Percentiles rank a stretch among this genome's conserved stretches.
Conservation (phyloP, 2,888 invertebrate genomes). For the Pachydiplax longipennis region DNA sequence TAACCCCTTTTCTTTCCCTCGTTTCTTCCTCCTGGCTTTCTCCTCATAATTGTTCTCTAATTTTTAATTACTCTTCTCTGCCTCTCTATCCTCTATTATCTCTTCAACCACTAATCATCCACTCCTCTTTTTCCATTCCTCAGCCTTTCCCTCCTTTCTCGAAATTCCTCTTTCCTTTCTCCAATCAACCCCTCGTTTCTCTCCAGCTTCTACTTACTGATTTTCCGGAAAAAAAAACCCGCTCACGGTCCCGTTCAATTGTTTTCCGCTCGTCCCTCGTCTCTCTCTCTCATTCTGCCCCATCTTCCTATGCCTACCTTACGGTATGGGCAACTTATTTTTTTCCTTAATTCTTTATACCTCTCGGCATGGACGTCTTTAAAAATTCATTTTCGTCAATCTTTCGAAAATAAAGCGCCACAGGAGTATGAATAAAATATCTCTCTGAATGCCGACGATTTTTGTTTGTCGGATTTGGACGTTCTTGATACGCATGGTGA, state of each 20-base stretch:
- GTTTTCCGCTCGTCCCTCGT: not conserved
- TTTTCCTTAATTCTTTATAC: not conserved
- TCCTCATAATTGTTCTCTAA: no score
- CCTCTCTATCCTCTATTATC: no score
- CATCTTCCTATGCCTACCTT: not conserved
- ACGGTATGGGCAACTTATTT: not conserved
- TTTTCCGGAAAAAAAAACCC: not conserved
- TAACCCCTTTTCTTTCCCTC: no score
- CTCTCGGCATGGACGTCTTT: not conserved
- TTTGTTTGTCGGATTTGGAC: not conserved
- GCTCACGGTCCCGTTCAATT: not conserved
- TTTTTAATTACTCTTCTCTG: no score
- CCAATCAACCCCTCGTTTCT: no score
- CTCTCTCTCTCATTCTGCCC: not conserved
- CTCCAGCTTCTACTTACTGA: not conserved
- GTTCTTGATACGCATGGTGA: not conserved
- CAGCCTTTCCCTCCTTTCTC: not conserved
- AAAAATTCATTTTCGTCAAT: not conserved
- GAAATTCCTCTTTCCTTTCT: not conserved
- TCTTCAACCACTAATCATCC: no score
- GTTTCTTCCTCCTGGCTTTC: no score
- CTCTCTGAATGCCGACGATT: not conserved
- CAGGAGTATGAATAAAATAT: not conserved
- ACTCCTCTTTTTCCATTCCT: no score
- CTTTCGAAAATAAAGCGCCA: not conserved